Evolutionary conservation across 2,113 vertebrate species (phyloP), one percentile per base, ranked within the genome.

Genomic region (Pseudorectes ferrugineus): DNA sequence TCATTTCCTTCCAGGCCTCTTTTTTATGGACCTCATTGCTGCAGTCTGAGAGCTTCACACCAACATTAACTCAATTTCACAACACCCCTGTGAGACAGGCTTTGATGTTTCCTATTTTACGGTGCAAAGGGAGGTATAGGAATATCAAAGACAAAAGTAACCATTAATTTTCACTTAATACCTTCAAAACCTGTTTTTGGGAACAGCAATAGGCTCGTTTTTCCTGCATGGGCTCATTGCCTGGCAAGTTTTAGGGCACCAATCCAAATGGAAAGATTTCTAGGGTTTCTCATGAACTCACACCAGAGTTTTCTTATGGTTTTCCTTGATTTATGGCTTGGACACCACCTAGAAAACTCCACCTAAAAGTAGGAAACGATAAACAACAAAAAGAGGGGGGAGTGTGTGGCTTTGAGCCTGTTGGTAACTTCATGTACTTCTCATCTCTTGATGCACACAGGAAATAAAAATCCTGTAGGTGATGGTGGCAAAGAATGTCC

Each of bases 81-180:
- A 76, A 25, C 54, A n/a, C 33, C 54, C 71, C 45, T 76, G 66
- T 33, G 78, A 90, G 82, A 54, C 10, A 38, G 42, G 22, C 74
- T 76, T 85, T 48, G 81, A 67, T 73, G 38, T 70, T 84, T 87
- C 59, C 55, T 68, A 26, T 88, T 93, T 88, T 38, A 49, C 1
- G 6, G 78, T 33, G 12, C 36, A 79, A 66, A 66, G 23, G 42
- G 66, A 82, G 66, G 70, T 52, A 35, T 42, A 89, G 42, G 29
- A 65, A 93, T 83, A 75, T 28, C 57, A 89, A 89, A 75, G 71
- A 73, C 58, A 73, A 71, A 96, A 96, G 55, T 59, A 87, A 38
- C 35, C 25, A 73, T 95, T 93, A 88, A 83, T 92, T 96, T 92
- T 93, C 88, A n/a, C 62, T 90, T 76, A 76, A 70, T 57, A 22